phyloP scores from a whole-genome alignment of 1,140 invertebrate genomes.

The Zaprionus lachaisei region DNA sequence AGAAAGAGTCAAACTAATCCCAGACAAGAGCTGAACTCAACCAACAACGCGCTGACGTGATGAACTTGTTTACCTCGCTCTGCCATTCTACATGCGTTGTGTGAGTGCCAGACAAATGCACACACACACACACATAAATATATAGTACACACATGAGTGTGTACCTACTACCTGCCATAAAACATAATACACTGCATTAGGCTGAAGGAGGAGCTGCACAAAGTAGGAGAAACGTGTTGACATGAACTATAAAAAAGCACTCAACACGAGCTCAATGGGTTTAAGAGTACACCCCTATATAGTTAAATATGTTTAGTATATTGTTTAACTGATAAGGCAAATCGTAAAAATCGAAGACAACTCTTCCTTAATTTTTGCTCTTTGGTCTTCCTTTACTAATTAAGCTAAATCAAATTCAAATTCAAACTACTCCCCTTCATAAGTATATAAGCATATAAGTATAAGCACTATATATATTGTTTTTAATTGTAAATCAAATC shows the following conservation, averaged over 20 bases:
- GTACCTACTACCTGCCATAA: background rate
- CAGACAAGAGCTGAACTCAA: background rate
- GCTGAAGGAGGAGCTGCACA: background rate
- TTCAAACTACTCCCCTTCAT: too few species aligned
- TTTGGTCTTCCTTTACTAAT: too few species aligned
- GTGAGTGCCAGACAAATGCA: background rate
- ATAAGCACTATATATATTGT: too few species aligned
- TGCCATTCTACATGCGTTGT: background rate
- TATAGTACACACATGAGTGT: background rate
- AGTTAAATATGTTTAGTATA: background rate
- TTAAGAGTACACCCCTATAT: background rate
- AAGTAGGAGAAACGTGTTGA: background rate
- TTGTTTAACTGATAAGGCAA: too few species aligned
- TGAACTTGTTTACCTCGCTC: constrained; percentile 26
- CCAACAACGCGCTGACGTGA: background rate
- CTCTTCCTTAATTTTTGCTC: too few species aligned
- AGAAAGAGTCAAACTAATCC: constrained; percentile 8
- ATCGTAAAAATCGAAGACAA: too few species aligned
- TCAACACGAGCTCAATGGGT: background rate
- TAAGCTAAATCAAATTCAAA: too few species aligned
- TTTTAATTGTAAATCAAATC: too few species aligned
- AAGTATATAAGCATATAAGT: too few species aligned
- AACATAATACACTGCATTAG: background rate
- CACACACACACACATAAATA: background rate
- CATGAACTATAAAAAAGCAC: background rate